Base-by-base conservation (phyloP, 2,888 invertebrate genomes). In the Drosophila planitibia region DNA sequence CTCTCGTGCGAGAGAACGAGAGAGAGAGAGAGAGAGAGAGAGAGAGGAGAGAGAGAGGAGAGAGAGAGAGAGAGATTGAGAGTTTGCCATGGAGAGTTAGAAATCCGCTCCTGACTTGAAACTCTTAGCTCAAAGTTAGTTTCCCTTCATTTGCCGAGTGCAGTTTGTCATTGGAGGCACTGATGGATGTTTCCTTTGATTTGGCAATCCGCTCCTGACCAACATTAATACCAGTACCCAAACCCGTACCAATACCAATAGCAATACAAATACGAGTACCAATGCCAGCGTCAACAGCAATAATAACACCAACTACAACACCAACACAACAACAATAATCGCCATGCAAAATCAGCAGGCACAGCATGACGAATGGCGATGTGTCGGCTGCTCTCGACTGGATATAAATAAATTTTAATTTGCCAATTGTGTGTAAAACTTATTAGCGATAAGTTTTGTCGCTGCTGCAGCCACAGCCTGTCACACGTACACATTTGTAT, bases 401-500 rank as follows among this genome's bases (percentile, higher is more conserved):
- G 74, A 78, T 82, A 82, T 87, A 86, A 89, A 86, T 86, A 86
- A 86, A 89, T 84, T 84, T 78, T 74, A 89, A 87, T 86, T 89
- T 84, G 87, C 89, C 86, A 86, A 89, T 86, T 81, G 89, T 85
- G 79, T 79, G 78, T 80, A 78, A 84, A 82, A 86, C 84, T 89
- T 89, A 86, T 89, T 84, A 86, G 87, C 87, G 89, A 86, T 86
- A 86, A 85, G 84, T 85, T 83, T 83, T 74, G 82, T 83, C 74
- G 80, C 67, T 51, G 79, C 59, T 65, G 52, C 51, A 65, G 61
- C 33, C 55, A 51, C 67, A 35, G 61, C 37, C 61, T 63, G 74
- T 33, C 64, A 49, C 14, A 62, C 12, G 41, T 30, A 33, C 33
- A 64, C 54, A 64, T 28, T 63, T 70, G 68, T 55, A 66, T 66